A percentile compares a stretch with the other conserved stretches of the same genome.
Conservation (phyloP, 2,113 vertebrate species). For the Arenaria interpres region DNA sequence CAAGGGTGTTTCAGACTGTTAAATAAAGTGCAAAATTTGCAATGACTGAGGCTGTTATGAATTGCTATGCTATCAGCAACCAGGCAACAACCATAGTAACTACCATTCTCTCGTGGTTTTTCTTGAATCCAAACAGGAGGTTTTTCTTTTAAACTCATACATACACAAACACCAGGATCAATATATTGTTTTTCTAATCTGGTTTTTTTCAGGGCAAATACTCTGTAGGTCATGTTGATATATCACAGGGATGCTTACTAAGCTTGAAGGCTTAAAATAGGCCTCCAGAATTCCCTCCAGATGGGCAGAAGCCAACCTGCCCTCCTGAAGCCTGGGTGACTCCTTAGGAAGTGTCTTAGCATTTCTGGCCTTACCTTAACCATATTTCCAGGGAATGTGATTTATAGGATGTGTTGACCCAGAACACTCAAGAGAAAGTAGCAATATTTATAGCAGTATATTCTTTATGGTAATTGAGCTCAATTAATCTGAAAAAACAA, state of each 20-base stretch:
- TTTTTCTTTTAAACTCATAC: background rate
- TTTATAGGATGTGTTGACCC: background rate
- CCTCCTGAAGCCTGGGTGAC: background rate
- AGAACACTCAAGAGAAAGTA: background rate
- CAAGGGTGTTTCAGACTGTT: background rate
- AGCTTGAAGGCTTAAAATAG: background rate
- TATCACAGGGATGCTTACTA: background rate
- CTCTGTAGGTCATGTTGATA: background rate
- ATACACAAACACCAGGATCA: background rate
- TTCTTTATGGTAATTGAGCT: background rate
- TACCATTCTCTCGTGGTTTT: background rate
- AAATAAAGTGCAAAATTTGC: slow-evolving; percentile 15
- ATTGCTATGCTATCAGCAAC: slow-evolving; percentile 18
- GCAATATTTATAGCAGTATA: background rate
- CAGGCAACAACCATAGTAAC: slow-evolving; percentile 27
- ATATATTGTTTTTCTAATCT: background rate
- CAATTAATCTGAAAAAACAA: background rate
- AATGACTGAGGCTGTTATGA: background rate
- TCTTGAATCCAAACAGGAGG: background rate
- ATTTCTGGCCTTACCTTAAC: background rate
- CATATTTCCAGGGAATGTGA: background rate
- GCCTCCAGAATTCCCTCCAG: background rate
- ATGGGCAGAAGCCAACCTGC: background rate
- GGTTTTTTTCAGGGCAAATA: background rate
- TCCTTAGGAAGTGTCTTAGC: background rate